These are phyloP conservation scores for Varecia variegata DNA, from an alignment of 2,797 vertebrate species.

Conservation along the genomic window DNA sequence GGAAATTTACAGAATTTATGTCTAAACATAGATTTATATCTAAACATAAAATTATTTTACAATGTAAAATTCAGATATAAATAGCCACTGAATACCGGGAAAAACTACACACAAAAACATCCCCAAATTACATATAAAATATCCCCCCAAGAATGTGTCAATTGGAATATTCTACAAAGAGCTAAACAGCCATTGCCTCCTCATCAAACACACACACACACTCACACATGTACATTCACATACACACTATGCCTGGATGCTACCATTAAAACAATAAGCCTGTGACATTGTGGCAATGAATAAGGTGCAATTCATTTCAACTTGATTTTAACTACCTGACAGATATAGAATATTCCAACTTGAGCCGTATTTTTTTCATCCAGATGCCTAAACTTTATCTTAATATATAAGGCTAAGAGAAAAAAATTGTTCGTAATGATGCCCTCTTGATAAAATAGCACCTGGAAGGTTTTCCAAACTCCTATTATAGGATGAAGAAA, in stretches of 20 bases:
- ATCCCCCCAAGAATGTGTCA: background rate
- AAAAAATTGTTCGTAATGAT: background rate
- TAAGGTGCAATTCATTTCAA: background rate
- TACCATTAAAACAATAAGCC: background rate
- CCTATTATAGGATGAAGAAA: background rate
- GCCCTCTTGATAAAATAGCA: background rate
- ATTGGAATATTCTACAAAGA: background rate
- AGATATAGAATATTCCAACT: background rate
- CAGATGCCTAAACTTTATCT: background rate
- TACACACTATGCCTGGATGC: background rate
- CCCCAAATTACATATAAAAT: background rate
- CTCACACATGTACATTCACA: background rate
- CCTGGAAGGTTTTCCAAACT: background rate
- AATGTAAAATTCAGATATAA: background rate
- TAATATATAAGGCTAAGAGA: background rate
- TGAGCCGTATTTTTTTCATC: background rate
- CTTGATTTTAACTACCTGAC: background rate
- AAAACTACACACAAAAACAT: background rate
- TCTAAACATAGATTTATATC: background rate
- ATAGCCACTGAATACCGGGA: background rate
- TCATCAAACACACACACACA: background rate
- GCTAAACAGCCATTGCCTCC: background rate
- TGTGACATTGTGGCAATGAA: background rate
- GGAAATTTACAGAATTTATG: constrained; percentile 6
- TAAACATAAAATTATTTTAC: background rate